Percentiles rank a stretch among this genome's conserved stretches.
Evolutionary conservation across 1,140 invertebrate species (phyloP).

Genomic region (Drusus annulatus): DNA sequence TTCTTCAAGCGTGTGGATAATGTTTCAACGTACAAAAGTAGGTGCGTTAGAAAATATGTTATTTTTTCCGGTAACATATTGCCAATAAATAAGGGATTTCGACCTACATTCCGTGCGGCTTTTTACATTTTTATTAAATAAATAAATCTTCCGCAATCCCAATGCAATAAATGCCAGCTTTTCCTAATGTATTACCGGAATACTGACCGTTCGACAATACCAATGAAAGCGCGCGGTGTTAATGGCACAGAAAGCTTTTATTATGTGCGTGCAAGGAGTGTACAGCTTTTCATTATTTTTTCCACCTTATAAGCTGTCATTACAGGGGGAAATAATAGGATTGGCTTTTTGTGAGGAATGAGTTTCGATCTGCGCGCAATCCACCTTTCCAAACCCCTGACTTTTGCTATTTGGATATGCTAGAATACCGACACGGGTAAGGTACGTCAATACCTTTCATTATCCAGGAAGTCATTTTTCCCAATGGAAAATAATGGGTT

Average conservation of each 20-base stretch:
- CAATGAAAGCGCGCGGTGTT: not conserved
- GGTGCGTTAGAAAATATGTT: too few species aligned
- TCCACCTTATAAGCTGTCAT: conserved; percentile 53
- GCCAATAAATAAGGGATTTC: too few species aligned
- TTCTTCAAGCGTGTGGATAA: too few species aligned
- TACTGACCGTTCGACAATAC: conserved; percentile 22
- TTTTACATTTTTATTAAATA: not conserved
- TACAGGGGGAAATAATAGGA: conserved; percentile 56
- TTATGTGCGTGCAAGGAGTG: conserved; percentile 27
- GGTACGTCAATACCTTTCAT: too few species aligned
- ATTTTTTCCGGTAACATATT: too few species aligned
- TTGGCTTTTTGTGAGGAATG: conserved; percentile 51
- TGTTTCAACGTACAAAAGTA: too few species aligned
- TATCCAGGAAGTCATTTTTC: too few species aligned
- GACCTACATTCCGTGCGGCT: too few species aligned
- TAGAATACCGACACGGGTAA: too few species aligned
- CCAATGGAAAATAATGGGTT: too few species aligned
- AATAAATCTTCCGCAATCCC: not conserved
- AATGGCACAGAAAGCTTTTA: conserved; percentile 26
- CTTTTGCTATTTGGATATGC: too few species aligned
- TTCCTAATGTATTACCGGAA: conserved; percentile 9
- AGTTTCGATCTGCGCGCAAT: conserved; percentile 8
- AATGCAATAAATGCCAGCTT: conserved; percentile 22
- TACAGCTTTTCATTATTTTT: conserved; percentile 31
- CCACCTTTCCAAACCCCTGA: not conserved